Conservation (phyloP, 37 sponge, comb jelly and placozoan species). For the Beroe ovata region DNA sequence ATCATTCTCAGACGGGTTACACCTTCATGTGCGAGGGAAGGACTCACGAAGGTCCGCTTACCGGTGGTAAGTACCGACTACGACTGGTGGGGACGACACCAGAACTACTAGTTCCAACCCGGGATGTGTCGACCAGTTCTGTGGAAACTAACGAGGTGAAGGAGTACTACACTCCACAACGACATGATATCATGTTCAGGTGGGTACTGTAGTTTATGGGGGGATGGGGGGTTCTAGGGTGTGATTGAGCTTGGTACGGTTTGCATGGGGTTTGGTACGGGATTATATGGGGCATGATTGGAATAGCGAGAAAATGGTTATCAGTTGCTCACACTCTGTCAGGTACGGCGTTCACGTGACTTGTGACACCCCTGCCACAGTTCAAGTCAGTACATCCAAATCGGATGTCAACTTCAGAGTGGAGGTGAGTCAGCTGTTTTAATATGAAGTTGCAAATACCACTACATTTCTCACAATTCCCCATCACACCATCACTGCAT, state of each 20-base stretch:
- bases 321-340: no score
- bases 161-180: conserved; percentile 87
- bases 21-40: conserved; percentile 74
- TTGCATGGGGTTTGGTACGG: no score
- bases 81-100: conserved; percentile 66
- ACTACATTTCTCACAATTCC: not conserved
- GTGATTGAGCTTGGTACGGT: no score
- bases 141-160: conserved; percentile 73
- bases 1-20: conserved; percentile 73
- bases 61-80: conserved; percentile 69
- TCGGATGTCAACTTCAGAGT: conserved; percentile 77
- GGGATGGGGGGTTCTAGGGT: no score
- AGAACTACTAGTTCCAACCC: conserved; percentile 14
- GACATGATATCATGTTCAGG: conserved; percentile 81
- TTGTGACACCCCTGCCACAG: conserved; percentile 73
- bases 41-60: conserved; percentile 20
- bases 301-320: no score
- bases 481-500: not conserved
- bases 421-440: conserved; percentile 78
- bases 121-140: conserved; percentile 3
- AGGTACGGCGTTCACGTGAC: conserved; percentile 71
- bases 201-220: no score
- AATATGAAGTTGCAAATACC: no score
- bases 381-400: conserved; percentile 84
- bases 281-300: no score